Evolutionary conservation across 2,797 vertebrate genomes (phyloP), one percentile per base, ranked within the genome.

Genomic region (Rhadinocentrus ornatus): DNA sequence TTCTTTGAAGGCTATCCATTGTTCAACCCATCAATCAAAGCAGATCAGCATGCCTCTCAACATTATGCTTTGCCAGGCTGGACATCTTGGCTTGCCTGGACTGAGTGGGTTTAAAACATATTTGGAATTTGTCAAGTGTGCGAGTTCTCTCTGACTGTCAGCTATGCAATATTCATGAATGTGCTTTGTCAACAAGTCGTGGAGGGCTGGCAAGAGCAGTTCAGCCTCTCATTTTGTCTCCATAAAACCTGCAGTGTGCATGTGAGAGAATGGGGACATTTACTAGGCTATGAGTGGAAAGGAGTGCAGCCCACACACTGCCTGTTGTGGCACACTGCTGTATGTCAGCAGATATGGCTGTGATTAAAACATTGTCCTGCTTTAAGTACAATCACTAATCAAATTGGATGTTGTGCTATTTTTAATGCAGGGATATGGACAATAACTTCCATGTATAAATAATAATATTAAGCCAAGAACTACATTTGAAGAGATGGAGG

Each of bases 141-240:
- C 24, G 48, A 24, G 48, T 54, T 26, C 11, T 55, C 26, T 7
- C 26, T 24, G 18, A 55, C 35, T 31, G 35, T 31, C 20, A 29
- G 12, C 26, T 24, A 31, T 55, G 52, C 54, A 56, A 66, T 56
- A 66, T 66, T 56, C 53, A 66, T 44, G 52, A 55, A 15, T 55
- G 35, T 56, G 26, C 50, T 54, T 65, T 55, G 64, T 66, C 12
- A 52, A 55, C 52, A 66, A 66, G 52, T 35, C 54, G 34, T 55
- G 35, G 20, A 55, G 52, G 37, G 35, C 39, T 56, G 63, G 35
- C 37, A 34, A 67, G 65, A 58, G 39, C 2, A n/a, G n/a, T 15
- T 50, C 3, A 35, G 55, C 55, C 15, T 67, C 55, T 58, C 54
- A 32, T 58, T 67, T 41, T 31, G 29, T 48, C 22, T 12, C 37